These are phyloP conservation scores for Stegophylla sp. DNA, from an alignment of 2,888 invertebrate genomes.

Conservation along the genomic window DNA sequence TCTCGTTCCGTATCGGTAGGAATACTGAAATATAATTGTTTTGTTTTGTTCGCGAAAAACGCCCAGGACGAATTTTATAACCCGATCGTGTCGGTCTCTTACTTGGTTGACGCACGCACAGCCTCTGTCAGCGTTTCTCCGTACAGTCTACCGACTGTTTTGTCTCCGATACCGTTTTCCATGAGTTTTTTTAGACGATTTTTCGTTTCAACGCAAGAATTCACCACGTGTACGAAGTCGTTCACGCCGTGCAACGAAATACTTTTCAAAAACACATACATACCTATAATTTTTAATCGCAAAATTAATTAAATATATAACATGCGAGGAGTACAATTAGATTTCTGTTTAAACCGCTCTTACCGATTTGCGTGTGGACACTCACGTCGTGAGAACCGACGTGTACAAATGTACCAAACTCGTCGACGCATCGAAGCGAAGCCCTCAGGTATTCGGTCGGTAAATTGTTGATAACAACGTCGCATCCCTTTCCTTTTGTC, in stretches of 20 bases:
- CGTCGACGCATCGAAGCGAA: constrained; percentile 68
- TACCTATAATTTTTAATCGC: constrained; percentile 65
- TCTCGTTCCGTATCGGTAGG: not conserved
- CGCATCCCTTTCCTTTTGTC: constrained; percentile 64
- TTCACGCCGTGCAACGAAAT: constrained; percentile 70
- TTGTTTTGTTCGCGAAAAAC: too few relatives aligned
- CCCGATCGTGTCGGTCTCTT: not conserved
- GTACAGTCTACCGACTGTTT: constrained; percentile 49
- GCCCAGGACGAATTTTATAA: not conserved
- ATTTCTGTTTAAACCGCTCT: constrained; percentile 52
- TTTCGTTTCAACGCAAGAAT: constrained; percentile 32
- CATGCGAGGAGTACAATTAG: not conserved
- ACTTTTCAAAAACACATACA: constrained; percentile 70
- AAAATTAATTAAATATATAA: not conserved
- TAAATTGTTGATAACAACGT: constrained; percentile 70
- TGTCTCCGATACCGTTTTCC: constrained; percentile 45
- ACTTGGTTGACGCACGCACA: not conserved
- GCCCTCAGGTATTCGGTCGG: constrained; percentile 69
- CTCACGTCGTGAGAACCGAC: constrained; percentile 71
- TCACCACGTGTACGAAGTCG: constrained; percentile 12
- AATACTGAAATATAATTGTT: too few relatives aligned
- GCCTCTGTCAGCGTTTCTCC: not conserved
- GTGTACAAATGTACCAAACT: constrained; percentile 70
- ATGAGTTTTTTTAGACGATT: constrained; percentile 19
- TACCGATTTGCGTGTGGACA: constrained; percentile 68